Conservation (phyloP, 2,888 invertebrate species). For the Chrysolina americana region DNA sequence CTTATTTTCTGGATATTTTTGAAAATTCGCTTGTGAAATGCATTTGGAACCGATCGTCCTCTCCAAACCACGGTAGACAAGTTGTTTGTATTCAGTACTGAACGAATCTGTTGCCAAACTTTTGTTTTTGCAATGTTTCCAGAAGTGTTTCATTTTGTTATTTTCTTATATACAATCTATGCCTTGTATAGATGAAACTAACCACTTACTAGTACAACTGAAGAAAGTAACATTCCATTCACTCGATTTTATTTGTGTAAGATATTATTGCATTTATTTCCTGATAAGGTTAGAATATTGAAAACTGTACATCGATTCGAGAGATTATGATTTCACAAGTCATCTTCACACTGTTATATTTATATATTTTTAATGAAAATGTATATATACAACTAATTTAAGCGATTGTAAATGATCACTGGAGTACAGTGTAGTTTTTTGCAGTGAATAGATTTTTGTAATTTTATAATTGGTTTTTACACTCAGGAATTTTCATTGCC, state of each 20-base stretch:
- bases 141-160: background rate
- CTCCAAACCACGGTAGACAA: too few relatives aligned
- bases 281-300: conserved; percentile 27
- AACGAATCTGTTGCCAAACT: too few relatives aligned
- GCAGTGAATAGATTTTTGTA: conserved; percentile 59
- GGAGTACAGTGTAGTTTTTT: conserved; percentile 58
- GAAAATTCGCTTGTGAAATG: too few relatives aligned
- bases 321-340: conserved; percentile 35
- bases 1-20: too few relatives aligned
- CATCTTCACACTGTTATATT: conserved; percentile 28
- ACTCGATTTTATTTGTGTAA: conserved; percentile 23
- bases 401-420: conserved; percentile 58
- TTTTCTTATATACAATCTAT: conserved; percentile 2
- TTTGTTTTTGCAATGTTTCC: background rate
- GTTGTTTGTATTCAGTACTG: too few relatives aligned
- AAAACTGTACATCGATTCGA: conserved; percentile 51
- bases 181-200: conserved; percentile 9
- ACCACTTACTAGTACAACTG: background rate
- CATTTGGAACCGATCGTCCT: too few relatives aligned
- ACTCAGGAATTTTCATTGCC: conserved; percentile 47
- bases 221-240: conserved; percentile 34
- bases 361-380: conserved; percentile 48
- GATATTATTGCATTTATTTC: conserved; percentile 18
- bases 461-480: conserved; percentile 60
- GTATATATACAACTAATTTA: conserved; percentile 58